phyloP scores from a whole-genome alignment of 2,113 vertebrate genomes.

The Corythaeola cristata region DNA sequence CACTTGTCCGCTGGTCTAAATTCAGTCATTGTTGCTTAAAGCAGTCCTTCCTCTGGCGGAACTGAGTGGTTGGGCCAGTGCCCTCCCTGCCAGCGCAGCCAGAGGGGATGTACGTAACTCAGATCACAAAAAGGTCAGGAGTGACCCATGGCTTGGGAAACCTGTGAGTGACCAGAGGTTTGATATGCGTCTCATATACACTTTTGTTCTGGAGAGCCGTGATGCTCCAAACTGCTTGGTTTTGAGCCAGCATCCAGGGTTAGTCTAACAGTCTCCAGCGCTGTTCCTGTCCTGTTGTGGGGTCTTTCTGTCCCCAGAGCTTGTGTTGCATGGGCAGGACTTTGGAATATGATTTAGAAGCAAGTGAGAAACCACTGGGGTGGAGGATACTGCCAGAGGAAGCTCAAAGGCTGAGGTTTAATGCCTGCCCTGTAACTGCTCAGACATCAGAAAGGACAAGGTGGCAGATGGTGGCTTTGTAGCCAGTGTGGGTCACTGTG shows the following conservation, averaged over 20 bases:
- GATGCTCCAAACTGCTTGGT: neutral
- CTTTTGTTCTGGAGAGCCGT: neutral
- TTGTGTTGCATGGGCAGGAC: neutral
- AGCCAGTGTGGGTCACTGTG: accelerated
- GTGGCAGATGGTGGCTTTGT: neutral
- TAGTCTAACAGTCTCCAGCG: neutral
- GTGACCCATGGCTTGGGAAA: neutral
- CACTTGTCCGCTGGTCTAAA: neutral
- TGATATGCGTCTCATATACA: neutral
- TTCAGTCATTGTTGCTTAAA: neutral
- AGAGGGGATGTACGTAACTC: neutral
- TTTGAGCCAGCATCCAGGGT: neutral
- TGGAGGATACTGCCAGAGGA: neutral
- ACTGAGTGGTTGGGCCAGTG: neutral
- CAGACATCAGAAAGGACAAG: neutral
- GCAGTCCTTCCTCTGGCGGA: neutral
- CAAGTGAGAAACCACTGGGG: neutral
- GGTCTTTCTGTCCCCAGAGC: neutral
- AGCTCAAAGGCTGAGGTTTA: neutral
- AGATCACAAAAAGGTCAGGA: neutral
- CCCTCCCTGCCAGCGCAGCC: neutral
- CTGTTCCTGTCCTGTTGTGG: neutral
- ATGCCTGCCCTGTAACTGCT: neutral
- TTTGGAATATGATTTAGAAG: neutral
- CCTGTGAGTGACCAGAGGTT: neutral